These are phyloP conservation scores for Uloborus plumipes DNA, from an alignment of 2,888 invertebrate species.

Conservation along the genomic window DNA sequence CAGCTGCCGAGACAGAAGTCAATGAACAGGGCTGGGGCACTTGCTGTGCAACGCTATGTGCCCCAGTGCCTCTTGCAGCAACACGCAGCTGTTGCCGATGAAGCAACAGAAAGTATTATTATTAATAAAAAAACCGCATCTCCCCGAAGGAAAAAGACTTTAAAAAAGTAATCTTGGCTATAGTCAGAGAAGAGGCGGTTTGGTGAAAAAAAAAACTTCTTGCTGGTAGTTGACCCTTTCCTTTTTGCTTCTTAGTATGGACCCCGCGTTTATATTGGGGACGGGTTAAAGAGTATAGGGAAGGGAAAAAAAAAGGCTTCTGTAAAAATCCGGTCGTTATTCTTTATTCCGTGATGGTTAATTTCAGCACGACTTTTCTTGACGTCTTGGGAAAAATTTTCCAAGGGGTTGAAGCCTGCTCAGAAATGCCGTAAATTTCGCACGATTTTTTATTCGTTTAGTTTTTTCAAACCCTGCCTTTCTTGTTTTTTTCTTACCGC, in stretches of 20 bases:
- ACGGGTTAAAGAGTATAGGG: constrained; percentile 55
- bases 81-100: constrained; percentile 34
- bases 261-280: constrained; percentile 42
- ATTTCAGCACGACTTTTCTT: constrained; percentile 57
- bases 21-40: constrained; percentile 54
- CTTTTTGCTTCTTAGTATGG: constrained; percentile 13
- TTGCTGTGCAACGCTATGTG: constrained; percentile 62
- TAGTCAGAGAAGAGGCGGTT: constrained; percentile 51
- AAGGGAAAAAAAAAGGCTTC: constrained; percentile 38
- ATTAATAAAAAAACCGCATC: no score
- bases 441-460: constrained; percentile 31
- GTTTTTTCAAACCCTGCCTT: background rate
- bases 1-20: constrained; percentile 40
- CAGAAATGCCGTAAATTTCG: constrained; percentile 50
- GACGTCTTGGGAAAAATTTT: constrained; percentile 53
- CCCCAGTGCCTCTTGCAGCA: constrained; percentile 14
- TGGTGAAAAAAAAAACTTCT: constrained; percentile 28
- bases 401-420: constrained; percentile 38
- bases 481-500: constrained; percentile 24
- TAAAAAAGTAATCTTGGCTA: no score
- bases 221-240: constrained; percentile 56
- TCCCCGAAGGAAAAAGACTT: no score
- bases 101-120: constrained; percentile 14
- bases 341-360: constrained; percentile 48
- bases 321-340: constrained; percentile 56